phyloP scores from a whole-genome alignment of 2,888 invertebrate genomes.

The Tetrapedia diversipes region DNA sequence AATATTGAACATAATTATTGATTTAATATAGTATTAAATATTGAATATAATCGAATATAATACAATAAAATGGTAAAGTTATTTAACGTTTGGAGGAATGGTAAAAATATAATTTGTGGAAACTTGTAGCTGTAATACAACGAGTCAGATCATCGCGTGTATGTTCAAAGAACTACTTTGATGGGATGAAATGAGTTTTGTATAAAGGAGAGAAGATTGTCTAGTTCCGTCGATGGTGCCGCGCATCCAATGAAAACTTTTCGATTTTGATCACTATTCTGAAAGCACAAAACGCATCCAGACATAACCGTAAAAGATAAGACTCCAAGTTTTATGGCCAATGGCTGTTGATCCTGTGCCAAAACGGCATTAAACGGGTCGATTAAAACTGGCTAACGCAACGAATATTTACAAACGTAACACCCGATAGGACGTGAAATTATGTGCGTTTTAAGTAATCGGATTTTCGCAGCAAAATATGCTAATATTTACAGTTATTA shows the following conservation, averaged over 20 bases:
- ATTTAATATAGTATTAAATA: no score
- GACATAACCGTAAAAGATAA: conserved; percentile 19
- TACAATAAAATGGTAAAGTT: not conserved
- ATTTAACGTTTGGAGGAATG: not conserved
- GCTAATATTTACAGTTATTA: no score
- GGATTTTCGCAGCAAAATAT: not conserved
- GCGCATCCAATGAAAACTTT: conserved; percentile 5
- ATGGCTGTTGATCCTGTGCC: conserved; percentile 21
- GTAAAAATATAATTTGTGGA: not conserved
- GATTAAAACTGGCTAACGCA: conserved; percentile 8
- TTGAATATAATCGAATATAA: no score
- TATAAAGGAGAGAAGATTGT: not conserved
- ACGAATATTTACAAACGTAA: not conserved
- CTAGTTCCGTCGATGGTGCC: not conserved
- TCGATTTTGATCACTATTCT: conserved; percentile 3
- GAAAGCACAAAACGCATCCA: not conserved
- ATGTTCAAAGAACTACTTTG: not conserved
- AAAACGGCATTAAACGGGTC: not conserved
- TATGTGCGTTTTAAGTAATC: not conserved
- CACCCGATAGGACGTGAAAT: not conserved
- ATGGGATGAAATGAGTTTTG: not conserved
- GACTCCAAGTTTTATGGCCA: conserved; percentile 10
- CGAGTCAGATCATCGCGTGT: not conserved
- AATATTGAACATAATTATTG: no score
- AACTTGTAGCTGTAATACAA: not conserved